Evolutionary conservation across 1,140 invertebrate genomes (phyloP), one percentile per base, ranked within the genome.

Genomic region (Telenomus remus): DNA sequence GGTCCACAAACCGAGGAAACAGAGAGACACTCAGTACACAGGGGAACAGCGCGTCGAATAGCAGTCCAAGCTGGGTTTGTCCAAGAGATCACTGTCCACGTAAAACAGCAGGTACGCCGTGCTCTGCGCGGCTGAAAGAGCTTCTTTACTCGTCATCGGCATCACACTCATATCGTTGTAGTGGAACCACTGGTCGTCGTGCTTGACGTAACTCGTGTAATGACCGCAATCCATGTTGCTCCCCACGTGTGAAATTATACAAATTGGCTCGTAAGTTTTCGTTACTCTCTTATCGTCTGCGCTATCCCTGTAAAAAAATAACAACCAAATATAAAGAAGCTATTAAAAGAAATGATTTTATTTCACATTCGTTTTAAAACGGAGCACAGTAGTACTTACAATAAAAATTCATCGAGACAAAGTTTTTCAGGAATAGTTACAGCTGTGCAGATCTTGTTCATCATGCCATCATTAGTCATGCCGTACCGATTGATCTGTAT

Each of bases 101-200:
- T 82, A 86, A 66, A 85, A 84, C 11, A 86, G 71, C 9, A 86
- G 77, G 50, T 86, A 86, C 13, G 82, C 84, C 11, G 82, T 84
- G 1, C 70, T 82, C 55, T 83, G 72, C 12, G 81, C 81, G 19
- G 77, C 80, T 59, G 79, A 69, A 7, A 86, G 76, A 10, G 80
- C 82, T 72, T 85, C 80, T 19, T 78, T 65, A 15, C 44, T 79
- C 6, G 79, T 79, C 73, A 86, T 79, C 37, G 81, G 78, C 47
- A 78, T 79, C 4, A 86, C 83, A 35, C 57, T 76, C 59, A 81
- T 77, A 54, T 86, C 84, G 42, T 86, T 85, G 55, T 83, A 86
- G 42, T 85, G 81, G 56, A 79, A 82, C 84, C 84, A 86, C n/a
- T 81, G 71, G 9, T 82, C 76, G 0, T 80, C 65, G 42, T 85